Evolutionary conservation across 2,797 vertebrate genomes (phyloP).

Genomic region (Helicolenus hilgendorfi): DNA sequence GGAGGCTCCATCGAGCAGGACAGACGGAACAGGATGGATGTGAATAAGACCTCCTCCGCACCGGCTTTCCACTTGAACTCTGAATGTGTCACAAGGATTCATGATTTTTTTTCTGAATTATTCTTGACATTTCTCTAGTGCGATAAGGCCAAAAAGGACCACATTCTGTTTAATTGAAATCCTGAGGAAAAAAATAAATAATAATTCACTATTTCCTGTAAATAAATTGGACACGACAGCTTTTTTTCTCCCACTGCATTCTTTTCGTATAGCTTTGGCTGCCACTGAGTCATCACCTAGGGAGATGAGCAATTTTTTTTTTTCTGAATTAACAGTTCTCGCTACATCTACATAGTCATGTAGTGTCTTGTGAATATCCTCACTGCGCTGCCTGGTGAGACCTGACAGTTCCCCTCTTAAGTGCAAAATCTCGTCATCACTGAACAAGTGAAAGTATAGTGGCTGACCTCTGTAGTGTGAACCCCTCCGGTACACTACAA

Average conservation of each 20-base stretch:
- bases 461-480: conserved; percentile 63
- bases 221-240: neutral
- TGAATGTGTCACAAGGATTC: conserved; percentile 24
- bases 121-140: conserved; percentile 13
- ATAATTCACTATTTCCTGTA: neutral
- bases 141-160: conserved; percentile 1
- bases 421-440: conserved; percentile 71
- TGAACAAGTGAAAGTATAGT: conserved; percentile 52
- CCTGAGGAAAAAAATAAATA: neutral
- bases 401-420: conserved; percentile 57
- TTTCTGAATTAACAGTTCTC: conserved; percentile 57
- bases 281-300: conserved; percentile 49
- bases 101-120: conserved; percentile 7
- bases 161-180: conserved; percentile 21
- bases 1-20: conserved; percentile 33
- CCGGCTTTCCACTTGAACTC: conserved; percentile 49
- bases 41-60: conserved; percentile 56
- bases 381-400: conserved; percentile 30
- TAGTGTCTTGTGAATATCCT: conserved; percentile 58
- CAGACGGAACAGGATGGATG: conserved; percentile 48
- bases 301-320: conserved; percentile 32
- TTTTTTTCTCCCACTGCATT: neutral
- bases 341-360: conserved; percentile 44
- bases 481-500: conserved; percentile 48
- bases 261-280: conserved; percentile 1